A percentile compares a stretch with the other conserved stretches of the same genome.
Conservation (phyloP, 2,888 invertebrate species). For the Andrena hattorfiana region DNA sequence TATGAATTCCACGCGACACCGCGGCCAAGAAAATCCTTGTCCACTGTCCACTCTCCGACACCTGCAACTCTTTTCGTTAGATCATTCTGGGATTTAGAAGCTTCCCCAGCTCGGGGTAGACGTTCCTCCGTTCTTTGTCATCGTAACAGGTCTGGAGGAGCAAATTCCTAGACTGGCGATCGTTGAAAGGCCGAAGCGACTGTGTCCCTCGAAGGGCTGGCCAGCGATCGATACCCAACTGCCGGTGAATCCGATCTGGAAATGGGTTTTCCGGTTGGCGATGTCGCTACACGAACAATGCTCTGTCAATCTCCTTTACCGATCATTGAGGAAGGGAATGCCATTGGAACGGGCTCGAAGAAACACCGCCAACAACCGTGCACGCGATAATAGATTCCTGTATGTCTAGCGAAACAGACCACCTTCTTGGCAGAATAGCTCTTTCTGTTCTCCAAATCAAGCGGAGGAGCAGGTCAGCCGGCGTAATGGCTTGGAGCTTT, state of each 20-base stretch:
- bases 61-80: background rate
- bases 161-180: background rate
- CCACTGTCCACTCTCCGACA: background rate
- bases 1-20: background rate
- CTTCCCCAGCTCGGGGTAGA: background rate
- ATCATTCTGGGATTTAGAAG: background rate
- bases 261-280: conserved; percentile 56
- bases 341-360: background rate
- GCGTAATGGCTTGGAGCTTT: background rate
- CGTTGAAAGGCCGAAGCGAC: background rate
- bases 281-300: conserved; percentile 60
- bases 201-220: conserved; percentile 4
- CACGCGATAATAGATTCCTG: background rate
- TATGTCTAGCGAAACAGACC: background rate
- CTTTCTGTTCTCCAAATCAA: background rate
- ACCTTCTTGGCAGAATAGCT: background rate
- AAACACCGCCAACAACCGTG: background rate
- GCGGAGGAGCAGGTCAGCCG: background rate
- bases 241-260: conserved; percentile 52
- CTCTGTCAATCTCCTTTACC: conserved; percentile 60
- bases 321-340: conserved; percentile 32
- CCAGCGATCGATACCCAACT: conserved; percentile 54
- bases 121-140: background rate
- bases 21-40: background rate
- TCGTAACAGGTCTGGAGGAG: background rate